phyloP scores from a whole-genome alignment of 2,888 invertebrate species.

The Tachystola acroxantha region DNA sequence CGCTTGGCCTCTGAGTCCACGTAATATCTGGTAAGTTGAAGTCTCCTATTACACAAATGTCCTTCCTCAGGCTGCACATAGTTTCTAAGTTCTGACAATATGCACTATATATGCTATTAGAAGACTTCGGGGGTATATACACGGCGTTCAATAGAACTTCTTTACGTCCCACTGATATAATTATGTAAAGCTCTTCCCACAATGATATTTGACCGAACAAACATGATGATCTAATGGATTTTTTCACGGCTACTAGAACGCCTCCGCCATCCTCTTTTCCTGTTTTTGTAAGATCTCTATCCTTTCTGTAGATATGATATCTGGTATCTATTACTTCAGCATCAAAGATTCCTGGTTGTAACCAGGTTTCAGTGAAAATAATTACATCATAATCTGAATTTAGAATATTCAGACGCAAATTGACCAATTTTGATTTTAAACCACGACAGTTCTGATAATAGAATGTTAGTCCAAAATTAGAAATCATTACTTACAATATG shows the following conservation, averaged over 20 bases:
- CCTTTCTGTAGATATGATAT: not conserved
- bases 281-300: not conserved
- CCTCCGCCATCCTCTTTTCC: not conserved
- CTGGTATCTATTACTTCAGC: conserved; percentile 1
- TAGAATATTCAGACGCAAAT: not conserved
- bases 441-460: conserved; percentile 1
- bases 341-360: not conserved
- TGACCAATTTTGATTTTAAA: not conserved
- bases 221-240: too few species aligned
- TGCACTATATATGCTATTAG: too few species aligned
- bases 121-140: too few species aligned
- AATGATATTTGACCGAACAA: too few species aligned
- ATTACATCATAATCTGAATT: not conserved
- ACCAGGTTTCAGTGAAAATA: not conserved
- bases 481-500: too few species aligned
- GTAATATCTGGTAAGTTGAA: too few species aligned
- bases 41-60: too few species aligned
- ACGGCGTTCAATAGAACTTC: too few species aligned
- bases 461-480: not conserved
- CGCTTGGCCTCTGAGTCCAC: too few species aligned
- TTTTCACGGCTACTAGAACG: not conserved
- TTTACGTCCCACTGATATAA: too few species aligned
- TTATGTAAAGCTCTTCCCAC: too few species aligned
- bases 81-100: not conserved
- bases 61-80: too few species aligned